Evolutionary conservation across 2,888 invertebrate species (phyloP).

Genomic region (Pogonocherus hispidulus): DNA sequence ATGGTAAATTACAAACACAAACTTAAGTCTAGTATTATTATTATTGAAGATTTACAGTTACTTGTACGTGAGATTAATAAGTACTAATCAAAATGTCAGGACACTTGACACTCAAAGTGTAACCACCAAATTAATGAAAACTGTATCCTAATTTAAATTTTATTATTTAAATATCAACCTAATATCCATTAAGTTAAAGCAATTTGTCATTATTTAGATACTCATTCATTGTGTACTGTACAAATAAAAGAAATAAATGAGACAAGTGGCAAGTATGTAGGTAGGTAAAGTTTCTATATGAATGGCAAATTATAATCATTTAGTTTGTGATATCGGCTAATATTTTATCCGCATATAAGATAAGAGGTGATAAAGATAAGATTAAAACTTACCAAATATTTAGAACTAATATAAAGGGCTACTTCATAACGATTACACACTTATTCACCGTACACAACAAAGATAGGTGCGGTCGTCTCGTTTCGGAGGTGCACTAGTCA

Average conservation of each 20-base stretch:
- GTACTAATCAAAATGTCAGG: constrained; percentile 17
- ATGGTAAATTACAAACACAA: neutral
- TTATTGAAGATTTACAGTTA: neutral
- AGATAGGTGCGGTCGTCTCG: constrained; percentile 64
- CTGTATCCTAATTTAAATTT: neutral
- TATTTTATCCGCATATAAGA: constrained; percentile 12
- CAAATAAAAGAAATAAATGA: constrained; percentile 7
- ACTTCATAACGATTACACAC: constrained; percentile 63
- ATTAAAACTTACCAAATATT: constrained; percentile 60
- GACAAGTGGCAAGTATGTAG: constrained; percentile 6
- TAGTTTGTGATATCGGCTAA: neutral
- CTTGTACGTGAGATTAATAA: neutral
- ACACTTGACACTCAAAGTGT: neutral
- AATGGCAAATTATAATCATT: constrained; percentile 13
- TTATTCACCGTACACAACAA: constrained; percentile 62
- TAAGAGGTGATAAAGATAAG: constrained; percentile 40
- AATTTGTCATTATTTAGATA: neutral
- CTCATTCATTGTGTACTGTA: neutral
- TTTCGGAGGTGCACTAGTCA: constrained; percentile 47
- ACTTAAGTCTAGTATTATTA: neutral
- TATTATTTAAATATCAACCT: neutral
- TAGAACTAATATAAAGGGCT: constrained; percentile 56
- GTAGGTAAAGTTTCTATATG: constrained; percentile 23
- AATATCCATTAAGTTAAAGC: neutral
- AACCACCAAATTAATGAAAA: neutral